Evolutionary conservation across 2,888 invertebrate species (phyloP).

Genomic region (Latrodectus elegans): DNA sequence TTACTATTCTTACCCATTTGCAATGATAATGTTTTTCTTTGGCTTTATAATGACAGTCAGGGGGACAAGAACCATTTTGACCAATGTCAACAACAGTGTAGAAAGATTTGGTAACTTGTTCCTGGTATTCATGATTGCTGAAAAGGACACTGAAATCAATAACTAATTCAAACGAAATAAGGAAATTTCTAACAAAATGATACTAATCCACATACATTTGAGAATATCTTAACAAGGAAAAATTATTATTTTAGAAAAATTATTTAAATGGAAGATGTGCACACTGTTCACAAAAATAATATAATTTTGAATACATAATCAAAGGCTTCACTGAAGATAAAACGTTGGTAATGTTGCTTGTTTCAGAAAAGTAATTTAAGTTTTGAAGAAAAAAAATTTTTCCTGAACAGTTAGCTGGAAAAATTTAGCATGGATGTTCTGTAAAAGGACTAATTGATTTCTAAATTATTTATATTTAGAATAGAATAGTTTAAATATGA

Average conservation of each 20-base stretch:
- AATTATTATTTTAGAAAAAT: not conserved
- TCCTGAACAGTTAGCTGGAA: too few species aligned
- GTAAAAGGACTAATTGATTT: too few species aligned
- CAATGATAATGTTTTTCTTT: conserved; percentile 92
- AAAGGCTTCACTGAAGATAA: not conserved
- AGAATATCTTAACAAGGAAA: not conserved
- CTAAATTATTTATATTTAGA: too few species aligned
- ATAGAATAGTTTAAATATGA: too few species aligned
- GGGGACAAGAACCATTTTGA: conserved; percentile 78
- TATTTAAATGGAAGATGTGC: conserved; percentile 32
- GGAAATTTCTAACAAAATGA: conserved; percentile 18
- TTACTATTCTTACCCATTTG: conserved; percentile 82
- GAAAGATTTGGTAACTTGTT: conserved; percentile 87
- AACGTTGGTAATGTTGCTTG: not conserved
- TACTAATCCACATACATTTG: too few species aligned
- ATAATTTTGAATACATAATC: not conserved
- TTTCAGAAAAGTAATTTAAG: not conserved
- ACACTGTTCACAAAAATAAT: conserved; percentile 22
- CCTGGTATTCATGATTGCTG: conserved; percentile 89
- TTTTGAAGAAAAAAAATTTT: too few species aligned
- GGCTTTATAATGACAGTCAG: conserved; percentile 82
- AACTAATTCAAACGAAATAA: conserved; percentile 21
- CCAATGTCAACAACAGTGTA: conserved; percentile 81
- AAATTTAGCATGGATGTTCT: too few species aligned
- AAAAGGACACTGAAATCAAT: conserved; percentile 61